Base-by-base conservation (phyloP, 2,797 vertebrate species). In the Chlorospingus flavigularis region DNA sequence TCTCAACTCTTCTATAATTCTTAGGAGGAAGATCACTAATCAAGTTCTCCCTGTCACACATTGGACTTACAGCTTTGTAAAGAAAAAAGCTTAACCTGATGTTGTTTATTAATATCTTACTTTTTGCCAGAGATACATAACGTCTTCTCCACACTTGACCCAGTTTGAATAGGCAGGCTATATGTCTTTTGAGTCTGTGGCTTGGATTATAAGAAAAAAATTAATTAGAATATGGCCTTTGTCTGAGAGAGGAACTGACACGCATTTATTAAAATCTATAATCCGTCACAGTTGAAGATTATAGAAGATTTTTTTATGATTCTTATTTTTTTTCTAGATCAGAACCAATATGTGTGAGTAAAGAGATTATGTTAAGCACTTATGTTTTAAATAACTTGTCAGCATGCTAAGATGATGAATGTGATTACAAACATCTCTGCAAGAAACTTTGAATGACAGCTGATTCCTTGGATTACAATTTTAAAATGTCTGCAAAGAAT, bases 281-380 rank as follows among this genome's bases (percentile, higher is more conserved):
- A 97, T 96, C 95, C 96, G 96, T 88, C 91, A 91, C 42, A 24
- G 88, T 94, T 93, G 76, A 97, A 97, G 95, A 97, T 97, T 97
- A 97, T 74, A 88, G 76, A 96, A 95, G 95, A 94, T 96, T 88
- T 95, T 94, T 91, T 95, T 90, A 84, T 89, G 82, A 93, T 95
- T 97, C 95, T 96, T 96, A 75, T 88, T 94, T 96, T 94, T 87
- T 63, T 86, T 71, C 57, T 66, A 94, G 67, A 66, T 89, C 76
- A 94, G 84, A 96, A 90, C 80, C 88, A 96, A 83, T 96, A 96
- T 94, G 93, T 96, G 89, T 91, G 91, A 96, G 91, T 97, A 97
- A 97, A 97, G 94, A 91, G 96, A 97, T 97, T 97, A 97, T 96
- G 86, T 67, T 93, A 96, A 96, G 95, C 94, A 97, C 83, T 96